phyloP scores from a whole-genome alignment of 2,888 invertebrate species.

The Philopedon plagiatum region DNA sequence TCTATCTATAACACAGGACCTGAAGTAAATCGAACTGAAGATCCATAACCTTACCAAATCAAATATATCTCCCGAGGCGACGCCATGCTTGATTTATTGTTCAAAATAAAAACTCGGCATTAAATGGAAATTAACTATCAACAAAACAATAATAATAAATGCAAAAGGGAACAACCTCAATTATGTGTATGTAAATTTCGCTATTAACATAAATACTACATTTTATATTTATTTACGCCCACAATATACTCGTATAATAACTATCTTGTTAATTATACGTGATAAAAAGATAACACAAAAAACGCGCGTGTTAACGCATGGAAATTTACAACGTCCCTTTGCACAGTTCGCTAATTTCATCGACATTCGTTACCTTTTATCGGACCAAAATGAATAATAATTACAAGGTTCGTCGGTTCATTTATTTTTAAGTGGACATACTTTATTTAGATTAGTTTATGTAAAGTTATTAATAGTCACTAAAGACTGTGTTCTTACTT shows the following conservation, averaged over 20 bases:
- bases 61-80: no score
- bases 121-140: no score
- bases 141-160: neutral
- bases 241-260: neutral
- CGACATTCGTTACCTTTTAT: neutral
- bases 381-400: neutral
- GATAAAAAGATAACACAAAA: neutral
- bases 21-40: no score
- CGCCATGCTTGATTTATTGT: no score
- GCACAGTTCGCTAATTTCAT: neutral
- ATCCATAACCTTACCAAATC: no score
- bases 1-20: no score
- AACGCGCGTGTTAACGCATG: neutral
- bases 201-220: neutral
- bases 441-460: no score
- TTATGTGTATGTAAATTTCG: neutral
- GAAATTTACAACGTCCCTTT: neutral
- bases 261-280: slow-evolving; percentile 3
- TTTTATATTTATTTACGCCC: slow-evolving; percentile 2
- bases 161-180: neutral
- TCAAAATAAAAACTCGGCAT: no score
- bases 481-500: no score
- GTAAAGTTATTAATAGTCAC: no score
- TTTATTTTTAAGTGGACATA: neutral
- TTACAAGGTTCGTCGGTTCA: neutral